These are phyloP conservation scores for Nysson spinosus DNA, from an alignment of 2,888 invertebrate species.

Conservation along the genomic window DNA sequence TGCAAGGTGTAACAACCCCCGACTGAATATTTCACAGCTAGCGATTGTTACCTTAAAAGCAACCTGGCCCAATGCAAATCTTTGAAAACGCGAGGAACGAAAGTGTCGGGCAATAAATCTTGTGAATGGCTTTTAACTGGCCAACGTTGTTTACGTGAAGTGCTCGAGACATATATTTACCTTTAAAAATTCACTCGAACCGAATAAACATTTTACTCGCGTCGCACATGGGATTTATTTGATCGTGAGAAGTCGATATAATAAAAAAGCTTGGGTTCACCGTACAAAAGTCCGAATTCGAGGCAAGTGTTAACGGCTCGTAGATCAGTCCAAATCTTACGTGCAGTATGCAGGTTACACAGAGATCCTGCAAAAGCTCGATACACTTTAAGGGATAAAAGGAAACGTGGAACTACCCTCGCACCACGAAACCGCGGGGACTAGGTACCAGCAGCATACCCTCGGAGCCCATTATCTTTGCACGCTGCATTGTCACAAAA, in stretches of 20 bases:
- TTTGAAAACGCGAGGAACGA: constrained; percentile 27
- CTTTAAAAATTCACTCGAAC: too few species aligned
- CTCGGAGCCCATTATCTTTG: constrained; percentile 20
- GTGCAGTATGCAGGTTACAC: too few species aligned
- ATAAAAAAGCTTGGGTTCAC: too few species aligned
- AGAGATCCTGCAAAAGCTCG: too few species aligned
- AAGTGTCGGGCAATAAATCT: constrained; percentile 67
- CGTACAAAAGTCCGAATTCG: too few species aligned
- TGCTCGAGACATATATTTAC: too few species aligned
- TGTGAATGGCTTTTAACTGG: constrained; percentile 37
- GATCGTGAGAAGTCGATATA: too few species aligned
- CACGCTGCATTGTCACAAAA: constrained; percentile 1
- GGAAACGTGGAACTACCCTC: constrained; percentile 17
- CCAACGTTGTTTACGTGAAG: constrained; percentile 12
- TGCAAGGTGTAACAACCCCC: constrained; percentile 8
- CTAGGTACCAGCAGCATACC: constrained; percentile 5
- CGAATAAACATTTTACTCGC: too few species aligned
- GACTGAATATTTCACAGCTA: constrained; percentile 28
- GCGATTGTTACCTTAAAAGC: constrained; percentile 36
- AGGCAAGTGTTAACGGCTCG: too few species aligned
- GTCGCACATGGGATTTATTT: too few species aligned
- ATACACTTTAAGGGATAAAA: too few species aligned
- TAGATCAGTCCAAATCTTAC: too few species aligned
- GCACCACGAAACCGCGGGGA: constrained; percentile 12
- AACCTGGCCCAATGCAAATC: constrained; percentile 8